Conservation (phyloP, 2,113 vertebrate genomes). For the Gobius niger region DNA sequence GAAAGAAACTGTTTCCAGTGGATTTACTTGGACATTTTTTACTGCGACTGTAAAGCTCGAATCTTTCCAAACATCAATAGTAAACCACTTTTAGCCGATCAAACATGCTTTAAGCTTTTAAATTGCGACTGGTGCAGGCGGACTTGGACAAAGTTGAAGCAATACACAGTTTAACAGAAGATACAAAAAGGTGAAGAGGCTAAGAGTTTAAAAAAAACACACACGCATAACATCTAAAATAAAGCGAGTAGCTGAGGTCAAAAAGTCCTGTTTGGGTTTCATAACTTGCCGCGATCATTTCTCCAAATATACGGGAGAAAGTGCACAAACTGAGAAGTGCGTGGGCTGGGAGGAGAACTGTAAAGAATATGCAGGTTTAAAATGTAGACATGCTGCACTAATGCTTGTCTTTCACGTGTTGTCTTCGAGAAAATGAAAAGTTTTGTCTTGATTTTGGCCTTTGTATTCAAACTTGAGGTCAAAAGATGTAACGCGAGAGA, state of each 20-base stretch:
- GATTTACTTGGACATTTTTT: background rate
- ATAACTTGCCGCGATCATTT: too few relatives aligned
- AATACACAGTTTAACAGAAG: background rate
- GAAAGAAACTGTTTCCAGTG: background rate
- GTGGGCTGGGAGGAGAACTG: too few relatives aligned
- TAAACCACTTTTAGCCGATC: background rate
- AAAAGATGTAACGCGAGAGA: too few relatives aligned
- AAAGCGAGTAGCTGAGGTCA: background rate
- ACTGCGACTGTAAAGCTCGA: background rate
- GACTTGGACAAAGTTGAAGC: background rate
- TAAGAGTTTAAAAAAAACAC: background rate
- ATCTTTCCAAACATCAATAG: background rate
- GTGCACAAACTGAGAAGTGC: too few relatives aligned
- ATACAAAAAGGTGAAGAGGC: background rate
- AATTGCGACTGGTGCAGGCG: background rate
- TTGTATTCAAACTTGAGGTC: too few relatives aligned
- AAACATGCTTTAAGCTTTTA: background rate
- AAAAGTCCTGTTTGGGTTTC: background rate
- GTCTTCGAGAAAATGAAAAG: too few relatives aligned
- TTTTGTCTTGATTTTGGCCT: too few relatives aligned
- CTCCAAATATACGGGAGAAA: too few relatives aligned
- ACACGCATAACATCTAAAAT: background rate
- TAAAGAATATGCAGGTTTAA: too few relatives aligned
- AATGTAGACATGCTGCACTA: too few relatives aligned
- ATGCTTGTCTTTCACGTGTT: too few relatives aligned